Evolutionary conservation across 2,113 vertebrate species (phyloP), one percentile per base, ranked within the genome.

Genomic region (Brachyhypopomus gauderio): DNA sequence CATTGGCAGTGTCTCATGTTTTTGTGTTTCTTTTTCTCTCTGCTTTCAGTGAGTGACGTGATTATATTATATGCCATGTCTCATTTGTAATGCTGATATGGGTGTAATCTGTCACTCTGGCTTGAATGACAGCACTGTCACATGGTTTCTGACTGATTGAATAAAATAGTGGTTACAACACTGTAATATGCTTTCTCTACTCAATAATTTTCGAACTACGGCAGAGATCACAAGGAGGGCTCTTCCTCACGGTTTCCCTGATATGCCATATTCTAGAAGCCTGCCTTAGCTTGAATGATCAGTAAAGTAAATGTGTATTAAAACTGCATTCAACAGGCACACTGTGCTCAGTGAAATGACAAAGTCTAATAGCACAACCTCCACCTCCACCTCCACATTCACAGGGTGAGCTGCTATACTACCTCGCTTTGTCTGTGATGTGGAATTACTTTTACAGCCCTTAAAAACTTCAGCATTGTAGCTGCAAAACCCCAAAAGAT

Each of bases 141-240:
- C 17, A 20, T 23, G 11, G 30, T 23, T 20, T 82, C 72, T 30
- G 70, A 66, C 55, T 58, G 30, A 48, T 9, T 45, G 72, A 73
- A 80, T 72, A 23, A 72, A 64, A 41, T 55, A 74, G 48, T 72
- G 48, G 30, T 48, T 62, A 62, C 70, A 41, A 23, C 30, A 23
- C 7, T 63, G 16, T 41, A 59, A 20, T 66, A 2, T 36, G 12
- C 34, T 55, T 30, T 45, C 25, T 72, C 41, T 30, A 62, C 45
- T 25, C 25, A 58, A 17, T 71, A 81, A 77, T 85, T 73, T 60
- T 1, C 11, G 11, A 63, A 48, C 71, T 72, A 52, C 45, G 14
- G 16, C 56, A 48, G 23, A 78, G 69, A 78, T 78, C 52, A 78
- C 22, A 45, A 52, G 20, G 4, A 48, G 27, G 9, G 23, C 77